These are phyloP conservation scores for Drosophila erecta DNA, from an alignment of 1,140 invertebrate species.

Conservation along the genomic window DNA sequence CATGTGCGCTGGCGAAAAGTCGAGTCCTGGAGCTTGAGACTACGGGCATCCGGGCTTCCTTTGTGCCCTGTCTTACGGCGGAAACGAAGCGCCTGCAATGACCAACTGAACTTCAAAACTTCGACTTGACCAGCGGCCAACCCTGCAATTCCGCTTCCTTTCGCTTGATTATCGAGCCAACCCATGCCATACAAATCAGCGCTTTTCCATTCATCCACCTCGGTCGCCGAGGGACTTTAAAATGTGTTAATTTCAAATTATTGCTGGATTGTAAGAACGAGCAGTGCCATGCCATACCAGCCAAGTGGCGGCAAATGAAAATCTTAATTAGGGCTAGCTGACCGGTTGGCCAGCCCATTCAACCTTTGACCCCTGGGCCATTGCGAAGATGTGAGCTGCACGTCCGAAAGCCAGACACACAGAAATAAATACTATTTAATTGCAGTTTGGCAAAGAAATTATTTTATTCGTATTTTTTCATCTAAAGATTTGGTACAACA, in stretches of 20 bases:
- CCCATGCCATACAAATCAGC: slow-evolving; percentile 20
- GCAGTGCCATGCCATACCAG: not conserved
- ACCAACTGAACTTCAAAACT: slow-evolving; percentile 82
- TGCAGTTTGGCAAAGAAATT: not conserved
- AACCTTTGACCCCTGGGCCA: slow-evolving; percentile 33
- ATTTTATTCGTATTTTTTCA: not conserved
- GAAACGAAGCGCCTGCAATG: slow-evolving; percentile 66
- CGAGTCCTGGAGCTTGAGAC: slow-evolving; percentile 40
- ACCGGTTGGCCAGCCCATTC: slow-evolving; percentile 35
- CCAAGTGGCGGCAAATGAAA: slow-evolving; percentile 42
- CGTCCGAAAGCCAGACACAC: not conserved
- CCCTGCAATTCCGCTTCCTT: slow-evolving; percentile 47
- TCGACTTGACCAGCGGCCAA: slow-evolving; percentile 62
- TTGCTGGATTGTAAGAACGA: slow-evolving; percentile 34
- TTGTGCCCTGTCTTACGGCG: slow-evolving; percentile 71
- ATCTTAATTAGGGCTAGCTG: slow-evolving; percentile 51
- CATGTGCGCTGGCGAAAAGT: slow-evolving; percentile 53
- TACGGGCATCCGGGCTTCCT: slow-evolving; percentile 50
- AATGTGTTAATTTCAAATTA: slow-evolving; percentile 63
- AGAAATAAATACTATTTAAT: slow-evolving; percentile 21
- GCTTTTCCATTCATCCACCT: slow-evolving; percentile 32
- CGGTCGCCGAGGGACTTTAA: slow-evolving; percentile 38
- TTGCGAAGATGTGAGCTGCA: slow-evolving; percentile 33
- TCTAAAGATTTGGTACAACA: too few species aligned
- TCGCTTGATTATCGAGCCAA: slow-evolving; percentile 64